Evolutionary conservation across 2,797 vertebrate genomes (phyloP).

Genomic region (Coranthus polyacanthus): DNA sequence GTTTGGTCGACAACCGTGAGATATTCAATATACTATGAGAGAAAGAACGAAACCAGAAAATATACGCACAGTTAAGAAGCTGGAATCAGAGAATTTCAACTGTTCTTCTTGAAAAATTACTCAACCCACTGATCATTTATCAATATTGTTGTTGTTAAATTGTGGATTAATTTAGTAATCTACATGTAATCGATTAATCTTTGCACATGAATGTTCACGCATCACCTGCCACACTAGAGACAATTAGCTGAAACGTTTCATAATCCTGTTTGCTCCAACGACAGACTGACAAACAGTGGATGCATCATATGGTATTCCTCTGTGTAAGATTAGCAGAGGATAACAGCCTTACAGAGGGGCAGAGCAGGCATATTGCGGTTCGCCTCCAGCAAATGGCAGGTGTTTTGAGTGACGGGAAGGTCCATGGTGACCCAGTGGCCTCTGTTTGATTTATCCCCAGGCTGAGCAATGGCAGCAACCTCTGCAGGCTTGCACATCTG

Average conservation of each 20-base stretch:
- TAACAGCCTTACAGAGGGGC: background rate
- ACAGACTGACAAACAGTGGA: background rate
- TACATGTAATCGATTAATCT: too few relatives aligned
- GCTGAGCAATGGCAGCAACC: slow-evolving; percentile 12
- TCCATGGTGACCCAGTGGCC: background rate
- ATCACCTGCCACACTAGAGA: background rate
- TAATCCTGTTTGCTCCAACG: slow-evolving; percentile 16
- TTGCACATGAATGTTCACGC: background rate
- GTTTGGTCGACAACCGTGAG: background rate
- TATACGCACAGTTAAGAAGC: background rate
- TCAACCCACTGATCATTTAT: too few relatives aligned
- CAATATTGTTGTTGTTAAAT: too few relatives aligned
- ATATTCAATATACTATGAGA: too few relatives aligned
- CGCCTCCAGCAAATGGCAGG: slow-evolving; percentile 12
- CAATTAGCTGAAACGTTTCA: slow-evolving; percentile 2
- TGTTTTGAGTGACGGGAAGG: slow-evolving; percentile 5
- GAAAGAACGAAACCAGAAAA: background rate
- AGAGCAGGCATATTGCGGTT: background rate
- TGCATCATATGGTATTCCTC: slow-evolving; percentile 17
- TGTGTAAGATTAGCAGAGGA: slow-evolving; percentile 30
- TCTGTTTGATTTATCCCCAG: slow-evolving; percentile 26
- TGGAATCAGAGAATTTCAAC: background rate
- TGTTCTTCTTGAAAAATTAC: too few relatives aligned
- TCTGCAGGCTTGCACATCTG: slow-evolving; percentile 42
- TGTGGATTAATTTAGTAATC: too few relatives aligned